A percentile compares a stretch with the other conserved stretches of the same genome.
phyloP scores from a whole-genome alignment of 2,888 invertebrate genomes.

The Gisinianus flammeolus region DNA sequence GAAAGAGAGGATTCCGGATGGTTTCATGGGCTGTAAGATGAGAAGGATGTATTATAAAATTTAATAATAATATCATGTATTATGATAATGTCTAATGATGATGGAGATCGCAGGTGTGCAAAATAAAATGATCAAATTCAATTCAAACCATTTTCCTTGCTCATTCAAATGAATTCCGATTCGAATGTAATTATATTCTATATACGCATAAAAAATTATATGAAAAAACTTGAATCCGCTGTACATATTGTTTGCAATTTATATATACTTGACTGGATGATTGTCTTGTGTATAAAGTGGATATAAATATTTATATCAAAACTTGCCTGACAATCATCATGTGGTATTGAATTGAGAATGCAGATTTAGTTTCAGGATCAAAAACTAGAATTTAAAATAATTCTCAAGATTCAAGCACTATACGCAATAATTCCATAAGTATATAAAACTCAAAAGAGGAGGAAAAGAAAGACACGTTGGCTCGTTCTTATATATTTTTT shows the following conservation, averaged over 20 bases:
- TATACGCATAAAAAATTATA: not conserved
- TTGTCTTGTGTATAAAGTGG: no score
- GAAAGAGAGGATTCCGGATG: no score
- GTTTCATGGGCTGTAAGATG: not conserved
- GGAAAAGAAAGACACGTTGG: not conserved
- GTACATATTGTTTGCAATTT: no score
- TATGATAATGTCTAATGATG: not conserved
- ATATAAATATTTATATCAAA: no score
- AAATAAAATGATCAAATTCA: conserved; percentile 8
- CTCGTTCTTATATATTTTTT: not conserved
- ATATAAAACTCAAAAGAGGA: no score
- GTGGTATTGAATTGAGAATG: no score
- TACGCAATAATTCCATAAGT: no score
- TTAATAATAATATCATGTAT: not conserved
- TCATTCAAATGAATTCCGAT: not conserved
- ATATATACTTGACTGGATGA: no score
- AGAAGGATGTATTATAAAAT: not conserved
- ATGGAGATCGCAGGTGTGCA: conserved; percentile 17
- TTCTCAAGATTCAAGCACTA: no score
- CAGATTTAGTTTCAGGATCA: no score
- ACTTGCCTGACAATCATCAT: no score
- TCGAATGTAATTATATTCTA: not conserved
- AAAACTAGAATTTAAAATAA: no score
- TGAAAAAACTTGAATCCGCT: not conserved
- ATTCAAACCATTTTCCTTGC: not conserved